Evolutionary conservation across 2,113 vertebrate genomes (phyloP), one percentile per base, ranked within the genome.

Genomic region (Tupaia tana): DNA sequence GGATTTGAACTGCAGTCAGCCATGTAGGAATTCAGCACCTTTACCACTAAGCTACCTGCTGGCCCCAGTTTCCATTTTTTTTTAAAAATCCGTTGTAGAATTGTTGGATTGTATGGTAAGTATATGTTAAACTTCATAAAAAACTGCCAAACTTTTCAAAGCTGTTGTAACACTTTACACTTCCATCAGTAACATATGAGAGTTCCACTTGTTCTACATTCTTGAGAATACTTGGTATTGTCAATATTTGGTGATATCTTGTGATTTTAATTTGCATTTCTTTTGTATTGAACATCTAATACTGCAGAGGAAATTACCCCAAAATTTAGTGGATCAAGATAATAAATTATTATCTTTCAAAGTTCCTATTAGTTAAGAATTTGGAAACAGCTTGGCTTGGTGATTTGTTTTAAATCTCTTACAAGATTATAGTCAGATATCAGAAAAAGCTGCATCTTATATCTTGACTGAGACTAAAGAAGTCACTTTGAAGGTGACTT

Each of bases 301-400:
- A 29, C 29, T 29, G 18, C 59, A 64, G 79, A 79, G 10, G 18
- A 58, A 94, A 59, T 58, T 12, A 64, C 10, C 16, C 54, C 67
- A 18, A 86, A 93, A 87, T 19, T 59, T 81, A 91, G 31, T 85
- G 84, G 67, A 12, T 64, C 27, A 81, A 66, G 75, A 52, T 79
- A 82, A 64, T 24, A 69, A 24, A 61, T 95, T 70, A 77, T n/a
- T 75, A 59, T 90, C 54, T 82, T 87, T 81, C n/a, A 73, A 56
- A 67, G 89, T 95, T 91, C 20, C 18, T 52, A 43, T 43, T 43
- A 43, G 43, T 43, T 43, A 43, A 43, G 43, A 43, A 91, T 91
- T 85, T 93, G 43, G 63, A 16, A 82, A 64, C 9, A 82, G 24
- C 20, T 82, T 15, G 59, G n/a, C 58, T 85, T 63, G 67, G 79